Evolutionary conservation across 2,888 invertebrate species (phyloP).

Genomic region (Steinernema scapterisci): DNA sequence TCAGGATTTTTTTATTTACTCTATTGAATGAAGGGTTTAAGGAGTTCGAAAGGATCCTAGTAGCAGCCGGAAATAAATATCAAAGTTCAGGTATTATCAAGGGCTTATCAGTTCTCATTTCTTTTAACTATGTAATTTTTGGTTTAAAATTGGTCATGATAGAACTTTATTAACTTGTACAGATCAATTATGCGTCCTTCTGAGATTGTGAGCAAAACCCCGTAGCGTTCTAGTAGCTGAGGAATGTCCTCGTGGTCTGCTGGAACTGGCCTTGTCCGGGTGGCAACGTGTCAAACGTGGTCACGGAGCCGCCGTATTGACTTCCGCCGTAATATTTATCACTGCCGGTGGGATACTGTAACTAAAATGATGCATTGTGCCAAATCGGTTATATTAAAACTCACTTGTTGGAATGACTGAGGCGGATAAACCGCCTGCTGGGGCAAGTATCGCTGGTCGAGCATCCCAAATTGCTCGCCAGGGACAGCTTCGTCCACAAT

Average conservation of each 20-base stretch:
- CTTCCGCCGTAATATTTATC: conserved; percentile 13
- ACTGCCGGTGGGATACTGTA: conserved; percentile 6
- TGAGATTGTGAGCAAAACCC: background rate
- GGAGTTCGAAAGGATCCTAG: too few species aligned
- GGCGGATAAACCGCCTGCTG: background rate
- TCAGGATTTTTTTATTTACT: too few species aligned
- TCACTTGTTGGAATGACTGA: background rate
- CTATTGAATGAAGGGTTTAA: too few species aligned
- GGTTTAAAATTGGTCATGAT: too few species aligned
- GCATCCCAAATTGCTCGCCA: conserved; percentile 8
- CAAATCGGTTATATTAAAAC: background rate
- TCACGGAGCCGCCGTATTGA: background rate
- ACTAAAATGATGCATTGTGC: background rate
- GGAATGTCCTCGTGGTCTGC: conserved; percentile 18
- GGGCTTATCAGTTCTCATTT: too few species aligned
- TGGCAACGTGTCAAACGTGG: background rate
- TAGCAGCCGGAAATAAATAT: too few species aligned
- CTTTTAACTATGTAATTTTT: too few species aligned
- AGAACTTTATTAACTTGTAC: conserved; percentile 21
- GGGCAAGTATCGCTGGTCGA: background rate
- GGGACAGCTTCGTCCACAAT: conserved; percentile 8
- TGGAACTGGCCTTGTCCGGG: conserved; percentile 12
- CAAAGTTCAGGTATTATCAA: too few species aligned
- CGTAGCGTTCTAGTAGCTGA: background rate
- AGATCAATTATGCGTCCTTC: background rate